These are phyloP conservation scores for Ascidia mentula DNA, from an alignment of 23 tunicate genomes.

Conservation along the genomic window DNA sequence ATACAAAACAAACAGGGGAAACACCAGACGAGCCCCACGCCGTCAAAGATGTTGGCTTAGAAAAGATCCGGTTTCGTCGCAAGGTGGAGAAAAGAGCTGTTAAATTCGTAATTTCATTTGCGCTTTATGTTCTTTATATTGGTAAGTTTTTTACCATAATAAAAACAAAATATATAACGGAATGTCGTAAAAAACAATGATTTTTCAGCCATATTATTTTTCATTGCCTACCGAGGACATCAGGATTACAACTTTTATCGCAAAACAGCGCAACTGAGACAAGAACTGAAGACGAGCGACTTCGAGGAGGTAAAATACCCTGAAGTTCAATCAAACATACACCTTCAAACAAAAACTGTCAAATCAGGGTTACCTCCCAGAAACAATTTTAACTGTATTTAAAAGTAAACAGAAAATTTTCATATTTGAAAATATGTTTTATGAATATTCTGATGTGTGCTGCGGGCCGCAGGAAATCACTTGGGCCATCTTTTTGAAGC, in stretches of 20 bases:
- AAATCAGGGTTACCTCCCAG: too few relatives aligned
- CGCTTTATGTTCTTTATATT: conserved; percentile 23
- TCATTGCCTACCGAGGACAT: conserved; percentile 40
- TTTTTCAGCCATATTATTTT: conserved; percentile 21
- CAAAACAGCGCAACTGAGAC: conserved; percentile 27
- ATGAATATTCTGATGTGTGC: too few relatives aligned
- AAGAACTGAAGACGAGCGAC: conserved; percentile 1
- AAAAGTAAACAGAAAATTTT: too few relatives aligned
- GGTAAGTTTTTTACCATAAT: conserved; percentile 7
- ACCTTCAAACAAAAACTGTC: too few relatives aligned
- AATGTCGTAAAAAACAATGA: not conserved
- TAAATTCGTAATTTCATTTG: not conserved
- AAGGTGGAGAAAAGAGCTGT: conserved; percentile 38
- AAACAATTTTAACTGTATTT: too few relatives aligned
- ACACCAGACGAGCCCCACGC: not conserved
- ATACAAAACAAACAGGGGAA: not conserved
- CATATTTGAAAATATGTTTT: too few relatives aligned
- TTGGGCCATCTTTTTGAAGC: too few relatives aligned
- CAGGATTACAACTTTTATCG: conserved; percentile 31
- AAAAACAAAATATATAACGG: not conserved
- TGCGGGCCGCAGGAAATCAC: too few relatives aligned
- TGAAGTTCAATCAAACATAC: too few relatives aligned
- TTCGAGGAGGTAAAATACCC: conserved; percentile 40
- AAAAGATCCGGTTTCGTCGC: conserved; percentile 3
- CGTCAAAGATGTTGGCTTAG: not conserved